Evolutionary conservation across 2,797 vertebrate genomes (phyloP), one percentile per base, ranked within the genome.

Genomic region (Danionella dracula): DNA sequence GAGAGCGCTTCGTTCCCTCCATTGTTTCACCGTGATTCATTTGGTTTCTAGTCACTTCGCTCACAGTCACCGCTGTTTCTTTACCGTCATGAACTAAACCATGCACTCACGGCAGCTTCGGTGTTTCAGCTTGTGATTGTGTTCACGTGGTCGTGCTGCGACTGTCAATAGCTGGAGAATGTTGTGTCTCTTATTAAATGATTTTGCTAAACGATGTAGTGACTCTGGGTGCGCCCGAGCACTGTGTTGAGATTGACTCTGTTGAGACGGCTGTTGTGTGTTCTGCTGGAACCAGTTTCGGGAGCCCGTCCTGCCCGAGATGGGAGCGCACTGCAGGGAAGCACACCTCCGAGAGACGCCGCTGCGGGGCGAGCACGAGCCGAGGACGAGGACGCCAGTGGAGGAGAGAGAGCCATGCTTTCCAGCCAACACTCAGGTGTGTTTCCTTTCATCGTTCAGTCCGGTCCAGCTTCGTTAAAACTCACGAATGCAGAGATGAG

Each of bases 331-430:
- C 17, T 78, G 88, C 82, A 84, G 88, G 73, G 91, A 92, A 79
- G 81, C 92, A 78, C 91, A 93, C 17, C 77, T 88, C 82, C 84
- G 88, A 74, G 91, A 92, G 79, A 81, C 92, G 77, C 91, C 93
- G 78, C 87, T 89, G 77, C 92, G 91, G 62, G 88, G 92, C 83
- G 91, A 91, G 67, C 93, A 91, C 9, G 93, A 92, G 57, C 86
- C 90, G 21, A 89, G 89, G 82, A 83, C 88, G 81, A 88, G 90
- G 72, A 62, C 69, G 0, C 51, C 66, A 9, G 80, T 75, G 58
- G 93, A 94, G 70, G 93, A 96, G 16, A 85, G 87, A 82, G 92
- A 93, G 65, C 83, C 82, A 45, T 81, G 85, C 76, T 74, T 85
- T 68, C 77, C 86, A 63, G 84, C 84, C 68, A 86, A 92, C 78